phyloP scores from a whole-genome alignment of 1,140 invertebrate species.

The Lanistes nyassanus region DNA sequence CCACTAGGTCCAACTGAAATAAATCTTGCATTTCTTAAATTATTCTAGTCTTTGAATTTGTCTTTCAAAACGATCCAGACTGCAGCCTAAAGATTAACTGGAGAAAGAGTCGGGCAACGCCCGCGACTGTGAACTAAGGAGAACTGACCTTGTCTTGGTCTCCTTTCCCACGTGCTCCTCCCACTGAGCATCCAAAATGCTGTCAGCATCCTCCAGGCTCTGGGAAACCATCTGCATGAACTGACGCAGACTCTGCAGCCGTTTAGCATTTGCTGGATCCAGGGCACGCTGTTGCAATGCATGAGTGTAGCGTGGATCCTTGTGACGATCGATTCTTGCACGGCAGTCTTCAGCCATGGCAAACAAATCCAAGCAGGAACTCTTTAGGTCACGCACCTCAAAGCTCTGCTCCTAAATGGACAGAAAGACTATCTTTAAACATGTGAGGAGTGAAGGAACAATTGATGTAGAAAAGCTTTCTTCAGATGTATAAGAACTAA shows the following conservation, averaged over 20 bases:
- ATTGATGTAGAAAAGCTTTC: too few species aligned
- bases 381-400: constrained; percentile 57
- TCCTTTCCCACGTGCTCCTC: constrained; percentile 54
- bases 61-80: neutral
- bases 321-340: constrained; percentile 53
- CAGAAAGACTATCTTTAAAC: too few species aligned
- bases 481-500: too few species aligned
- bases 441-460: too few species aligned
- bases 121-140: too few species aligned
- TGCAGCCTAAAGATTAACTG: neutral
- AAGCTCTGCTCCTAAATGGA: constrained; percentile 52
- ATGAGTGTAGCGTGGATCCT: constrained; percentile 55
- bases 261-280: constrained; percentile 62
- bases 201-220: constrained; percentile 61
- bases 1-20: neutral
- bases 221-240: constrained; percentile 58
- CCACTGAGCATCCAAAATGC: constrained; percentile 64
- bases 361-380: constrained; percentile 56
- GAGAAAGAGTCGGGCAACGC: neutral
- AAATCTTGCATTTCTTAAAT: neutral
- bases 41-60: neutral
- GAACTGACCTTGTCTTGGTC: constrained; percentile 40
- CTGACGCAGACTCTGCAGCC: constrained; percentile 57
- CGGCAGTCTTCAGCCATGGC: constrained; percentile 62
- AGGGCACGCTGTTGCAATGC: constrained; percentile 49